Conservation (phyloP, 2,888 invertebrate species). For the Spicauda simplicius region DNA sequence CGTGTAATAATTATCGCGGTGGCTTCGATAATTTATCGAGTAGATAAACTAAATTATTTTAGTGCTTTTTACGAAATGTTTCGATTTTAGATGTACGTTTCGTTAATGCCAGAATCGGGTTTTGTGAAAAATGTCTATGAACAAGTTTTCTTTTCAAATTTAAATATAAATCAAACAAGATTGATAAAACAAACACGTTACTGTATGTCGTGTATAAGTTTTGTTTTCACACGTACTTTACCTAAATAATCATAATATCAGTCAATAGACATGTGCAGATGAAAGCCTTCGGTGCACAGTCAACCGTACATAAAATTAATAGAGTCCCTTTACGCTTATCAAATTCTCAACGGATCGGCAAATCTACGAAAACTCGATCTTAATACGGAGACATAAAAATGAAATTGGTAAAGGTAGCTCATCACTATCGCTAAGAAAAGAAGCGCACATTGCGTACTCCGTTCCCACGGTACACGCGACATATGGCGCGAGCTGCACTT, state of each 20-base stretch:
- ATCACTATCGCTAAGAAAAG: constrained; percentile 56
- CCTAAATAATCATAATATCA: constrained; percentile 66
- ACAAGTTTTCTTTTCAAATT: not conserved
- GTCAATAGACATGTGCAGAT: constrained; percentile 69
- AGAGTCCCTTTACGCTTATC: constrained; percentile 9
- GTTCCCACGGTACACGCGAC: constrained; percentile 82
- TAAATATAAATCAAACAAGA: constrained; percentile 4
- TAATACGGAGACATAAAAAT: constrained; percentile 42
- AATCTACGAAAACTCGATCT: constrained; percentile 46
- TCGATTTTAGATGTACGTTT: not conserved
- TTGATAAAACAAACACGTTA: constrained; percentile 53
- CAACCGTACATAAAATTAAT: constrained; percentile 4
- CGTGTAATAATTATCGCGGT: constrained; percentile 32
- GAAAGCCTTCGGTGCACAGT: constrained; percentile 12
- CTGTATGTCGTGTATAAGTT: constrained; percentile 54
- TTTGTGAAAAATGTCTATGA: too few relatives aligned
- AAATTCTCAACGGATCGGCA: not conserved
- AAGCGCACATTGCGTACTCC: constrained; percentile 77
- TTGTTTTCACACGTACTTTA: constrained; percentile 65
- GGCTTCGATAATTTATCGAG: constrained; percentile 32
- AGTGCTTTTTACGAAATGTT: not conserved
- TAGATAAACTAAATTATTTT: constrained; percentile 1
- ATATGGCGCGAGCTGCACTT: constrained; percentile 80
- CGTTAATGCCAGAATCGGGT: too few relatives aligned
- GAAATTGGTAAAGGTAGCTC: constrained; percentile 37